Conservation (phyloP, 2,113 vertebrate genomes). For the Microcebus ravelobensis region DNA sequence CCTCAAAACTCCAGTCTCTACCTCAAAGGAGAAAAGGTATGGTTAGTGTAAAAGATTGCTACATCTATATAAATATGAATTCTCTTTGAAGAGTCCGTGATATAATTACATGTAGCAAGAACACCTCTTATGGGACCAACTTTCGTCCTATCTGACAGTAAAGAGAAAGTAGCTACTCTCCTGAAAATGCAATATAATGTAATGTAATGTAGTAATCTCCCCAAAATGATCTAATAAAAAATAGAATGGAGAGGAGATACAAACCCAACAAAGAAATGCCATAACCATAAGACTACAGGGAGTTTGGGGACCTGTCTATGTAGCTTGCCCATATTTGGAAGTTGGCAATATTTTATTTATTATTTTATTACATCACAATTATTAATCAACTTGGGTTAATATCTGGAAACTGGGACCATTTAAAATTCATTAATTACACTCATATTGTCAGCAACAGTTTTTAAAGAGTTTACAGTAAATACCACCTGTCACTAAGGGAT, state of each 20-base stretch:
- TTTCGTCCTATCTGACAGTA: not conserved
- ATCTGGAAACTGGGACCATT: not conserved
- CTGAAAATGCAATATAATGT: not conserved
- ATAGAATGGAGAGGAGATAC: not conserved
- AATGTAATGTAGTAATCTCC: not conserved
- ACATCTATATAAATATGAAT: not conserved
- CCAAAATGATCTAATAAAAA: not conserved
- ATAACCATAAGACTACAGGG: not conserved
- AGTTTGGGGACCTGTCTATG: accelerated
- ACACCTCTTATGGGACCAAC: not conserved
- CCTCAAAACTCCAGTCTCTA: not conserved
- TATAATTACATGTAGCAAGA: not conserved
- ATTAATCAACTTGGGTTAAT: not conserved
- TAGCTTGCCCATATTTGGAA: not conserved
- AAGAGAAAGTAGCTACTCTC: not conserved
- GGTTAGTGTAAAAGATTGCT: not conserved
- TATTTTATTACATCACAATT: not conserved
- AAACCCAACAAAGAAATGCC: not conserved
- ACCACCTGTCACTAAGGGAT: slow-evolving; percentile 39
- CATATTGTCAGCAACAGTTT: slow-evolving; percentile 25
- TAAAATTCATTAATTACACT: slow-evolving; percentile 37
- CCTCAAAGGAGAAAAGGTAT: not conserved
- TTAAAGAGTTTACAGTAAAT: slow-evolving; percentile 40
- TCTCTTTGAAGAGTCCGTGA: not conserved
- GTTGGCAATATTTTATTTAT: not conserved